A percentile compares a stretch with the other conserved stretches of the same genome.
Conservation (phyloP, 2,797 vertebrate species). For the Liparis tanakae region DNA sequence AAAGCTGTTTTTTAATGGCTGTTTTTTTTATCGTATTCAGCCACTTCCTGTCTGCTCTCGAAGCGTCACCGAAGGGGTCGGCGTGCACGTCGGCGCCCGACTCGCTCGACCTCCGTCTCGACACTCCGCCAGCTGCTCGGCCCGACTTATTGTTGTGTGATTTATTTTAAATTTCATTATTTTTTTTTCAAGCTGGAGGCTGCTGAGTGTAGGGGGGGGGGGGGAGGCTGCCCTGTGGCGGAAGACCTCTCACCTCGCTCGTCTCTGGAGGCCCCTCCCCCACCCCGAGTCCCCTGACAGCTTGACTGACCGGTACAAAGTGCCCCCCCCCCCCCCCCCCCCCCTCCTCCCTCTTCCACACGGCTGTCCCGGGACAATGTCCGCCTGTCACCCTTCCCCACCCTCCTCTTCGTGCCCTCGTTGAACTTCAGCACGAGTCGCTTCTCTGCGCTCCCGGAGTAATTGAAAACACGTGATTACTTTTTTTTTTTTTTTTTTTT, state of each 20-base stretch:
- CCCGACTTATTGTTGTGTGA: conserved; percentile 39
- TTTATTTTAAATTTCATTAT: conserved; percentile 8
- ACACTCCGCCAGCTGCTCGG: conserved; percentile 47
- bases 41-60: neutral
- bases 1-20: neutral
- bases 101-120: conserved; percentile 7
- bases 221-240: conserved; percentile 28
- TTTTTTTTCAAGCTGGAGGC: conserved; percentile 11
- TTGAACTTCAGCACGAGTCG: conserved; percentile 77
- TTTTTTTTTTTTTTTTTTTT: too few species aligned
- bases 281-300: conserved; percentile 25
- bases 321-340: conserved; percentile 62
- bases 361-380: conserved; percentile 76
- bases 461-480: conserved; percentile 78
- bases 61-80: neutral
- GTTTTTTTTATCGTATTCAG: neutral
- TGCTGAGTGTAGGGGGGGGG: conserved; percentile 21
- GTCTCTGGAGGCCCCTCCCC: conserved; percentile 23
- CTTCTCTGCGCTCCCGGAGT: conserved; percentile 58
- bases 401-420: conserved; percentile 70
- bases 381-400: conserved; percentile 28
- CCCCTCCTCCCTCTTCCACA: conserved; percentile 73
- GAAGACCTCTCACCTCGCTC: conserved; percentile 67
- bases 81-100: neutral
- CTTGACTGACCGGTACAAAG: conserved; percentile 82